Evolutionary conservation across 2,113 vertebrate species (phyloP).

Genomic region (Rissa tridactyla): DNA sequence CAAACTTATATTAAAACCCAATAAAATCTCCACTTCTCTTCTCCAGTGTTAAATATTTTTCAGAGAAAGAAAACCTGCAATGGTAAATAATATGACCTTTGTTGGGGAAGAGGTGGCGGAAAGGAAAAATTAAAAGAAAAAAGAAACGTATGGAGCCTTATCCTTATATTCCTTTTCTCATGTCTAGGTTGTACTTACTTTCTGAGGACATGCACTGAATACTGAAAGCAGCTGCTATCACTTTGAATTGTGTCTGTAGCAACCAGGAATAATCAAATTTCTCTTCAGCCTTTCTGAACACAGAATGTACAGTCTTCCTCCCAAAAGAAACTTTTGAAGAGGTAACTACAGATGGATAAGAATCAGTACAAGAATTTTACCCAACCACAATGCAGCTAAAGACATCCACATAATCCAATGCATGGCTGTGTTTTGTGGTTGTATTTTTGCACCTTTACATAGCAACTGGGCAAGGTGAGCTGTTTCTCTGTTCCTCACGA

Average conservation of each 20-base stretch:
- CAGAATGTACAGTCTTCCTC: background rate
- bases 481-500: background rate
- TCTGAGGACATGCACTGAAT: background rate
- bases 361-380: background rate
- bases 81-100: background rate
- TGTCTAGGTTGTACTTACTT: background rate
- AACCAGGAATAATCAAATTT: background rate
- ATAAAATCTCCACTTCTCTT: background rate
- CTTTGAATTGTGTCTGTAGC: background rate
- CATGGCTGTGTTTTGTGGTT: background rate
- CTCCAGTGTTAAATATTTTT: background rate
- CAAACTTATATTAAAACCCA: background rate
- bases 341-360: background rate
- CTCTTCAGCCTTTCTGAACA: background rate
- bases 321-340: background rate
- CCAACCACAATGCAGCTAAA: background rate
- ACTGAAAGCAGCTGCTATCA: background rate
- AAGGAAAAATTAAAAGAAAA: background rate
- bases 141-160: background rate
- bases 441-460: background rate
- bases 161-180: background rate
- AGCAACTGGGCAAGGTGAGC: background rate
- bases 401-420: background rate
- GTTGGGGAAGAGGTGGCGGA: background rate
- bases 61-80: background rate